Evolutionary conservation across 2,888 invertebrate species (phyloP), one percentile per base, ranked within the genome.

Genomic region (Melipona bicolor): DNA sequence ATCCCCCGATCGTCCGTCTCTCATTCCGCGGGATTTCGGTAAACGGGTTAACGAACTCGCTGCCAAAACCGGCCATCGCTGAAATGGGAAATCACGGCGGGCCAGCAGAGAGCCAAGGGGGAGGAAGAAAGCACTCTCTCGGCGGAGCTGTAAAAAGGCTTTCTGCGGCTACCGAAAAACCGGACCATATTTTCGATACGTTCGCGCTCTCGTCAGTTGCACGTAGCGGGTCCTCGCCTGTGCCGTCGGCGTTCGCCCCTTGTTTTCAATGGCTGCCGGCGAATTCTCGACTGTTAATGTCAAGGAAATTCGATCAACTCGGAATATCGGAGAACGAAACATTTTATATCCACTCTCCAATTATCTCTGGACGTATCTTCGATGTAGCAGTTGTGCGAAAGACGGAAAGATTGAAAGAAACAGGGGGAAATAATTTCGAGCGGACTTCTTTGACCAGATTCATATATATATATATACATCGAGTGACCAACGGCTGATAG

Each of bases 11-110:
- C 70, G 69, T 32, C 49, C 65, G 70, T 52, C 65, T 32, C 54
- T 49, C 70, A 32, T 59, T 56, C 75, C 61, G 50, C 49, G 73
- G 62, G 74, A 70, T 75, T 71, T 32, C 68, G 6, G 80, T 52
- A 36, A 68, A 81, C 65, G 70, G 81, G 70, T 73, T 82, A 82
- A 79, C 80, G 74, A 82, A 80, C 71, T 72, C 67, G 67, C 50
- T 77, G 83, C 77, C 77, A 83, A 82, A 83, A 81, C 73, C 77
- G 64, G 69, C 69, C 73, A 59, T 73, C 59, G 67, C n/a, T 36
- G 68, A 36, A 70, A 81, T 77, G 72, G 76, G 49, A 81, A 76
- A 83, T 24, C 76, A 72, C 72, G 24, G 52, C 52, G 24, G 62
- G 73, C 50, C 49, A 67, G 52, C 52, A 36, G 65, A 54, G 65